Conservation (phyloP, 2,113 vertebrate genomes). For the Glaucomys volans region DNA sequence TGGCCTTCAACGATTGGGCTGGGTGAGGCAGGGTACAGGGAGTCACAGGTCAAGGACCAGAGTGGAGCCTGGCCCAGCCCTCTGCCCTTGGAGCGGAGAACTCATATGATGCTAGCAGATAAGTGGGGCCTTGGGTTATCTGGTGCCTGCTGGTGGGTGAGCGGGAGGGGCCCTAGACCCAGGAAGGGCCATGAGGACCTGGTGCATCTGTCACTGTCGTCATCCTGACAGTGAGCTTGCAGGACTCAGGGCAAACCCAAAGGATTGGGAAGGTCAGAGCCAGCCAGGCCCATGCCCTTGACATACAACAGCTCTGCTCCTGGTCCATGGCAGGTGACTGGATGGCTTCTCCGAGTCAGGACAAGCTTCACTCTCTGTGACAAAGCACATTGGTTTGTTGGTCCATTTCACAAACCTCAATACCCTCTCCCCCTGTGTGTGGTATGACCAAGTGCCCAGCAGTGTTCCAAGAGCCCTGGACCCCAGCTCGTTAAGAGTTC, state of each 20-base stretch:
- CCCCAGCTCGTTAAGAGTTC: rapidly evolving
- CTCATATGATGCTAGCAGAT: neutral
- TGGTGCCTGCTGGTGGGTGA: neutral
- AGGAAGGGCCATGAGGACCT: neutral
- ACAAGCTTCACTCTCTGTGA: neutral
- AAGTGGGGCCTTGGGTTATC: neutral
- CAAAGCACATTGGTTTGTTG: rapidly evolving
- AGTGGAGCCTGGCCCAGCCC: neutral
- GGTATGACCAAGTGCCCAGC: neutral
- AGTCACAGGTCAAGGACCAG: neutral
- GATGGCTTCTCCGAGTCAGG: neutral
- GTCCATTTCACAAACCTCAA: too few species aligned
- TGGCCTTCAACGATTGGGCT: neutral
- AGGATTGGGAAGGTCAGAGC: neutral
- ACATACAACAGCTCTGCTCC: neutral
- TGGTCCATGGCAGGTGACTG: neutral
- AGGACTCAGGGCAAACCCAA: neutral
- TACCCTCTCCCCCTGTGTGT: rapidly evolving
- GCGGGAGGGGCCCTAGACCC: neutral
- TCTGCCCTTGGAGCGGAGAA: neutral
- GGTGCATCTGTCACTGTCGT: neutral
- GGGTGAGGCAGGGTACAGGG: neutral
- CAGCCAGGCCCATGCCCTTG: neutral
- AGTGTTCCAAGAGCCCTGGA: neutral
- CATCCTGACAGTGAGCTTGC: neutral